Evolutionary conservation across 2,113 vertebrate species (phyloP), one percentile per base, ranked within the genome.

Genomic region (Myiopsitta monachus): DNA sequence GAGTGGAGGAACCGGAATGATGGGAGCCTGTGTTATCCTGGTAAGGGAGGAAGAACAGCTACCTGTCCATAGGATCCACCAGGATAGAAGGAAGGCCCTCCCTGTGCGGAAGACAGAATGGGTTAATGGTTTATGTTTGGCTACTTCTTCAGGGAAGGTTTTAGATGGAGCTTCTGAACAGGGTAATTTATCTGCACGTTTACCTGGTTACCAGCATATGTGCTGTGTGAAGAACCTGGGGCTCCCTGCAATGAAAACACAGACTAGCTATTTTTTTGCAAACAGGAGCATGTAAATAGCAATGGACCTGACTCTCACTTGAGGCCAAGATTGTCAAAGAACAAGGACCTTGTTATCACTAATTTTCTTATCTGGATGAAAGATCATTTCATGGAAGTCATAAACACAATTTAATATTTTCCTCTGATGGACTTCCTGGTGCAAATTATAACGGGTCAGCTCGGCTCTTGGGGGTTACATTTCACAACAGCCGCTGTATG

Each of bases 201-300:
- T 95, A 96, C 94, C 94, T 96, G 95, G 80, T 94, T 30, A 92
- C 95, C 90, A 88, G 63, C 92, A 49, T 96, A 96, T n/a, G 83
- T 79, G 87, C 39, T 92, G 90, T 95, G 0, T 89, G 95, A 39
- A 83, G 81, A 89, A 57, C 88, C 91, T 87, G 95, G 91, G 28
- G 21, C 52, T 83, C 91, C 69, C 95, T 96, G 78, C 54, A 95
- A 93, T 39, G 87, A 86, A 83, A 96, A 88, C 83, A 94, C 16
- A 91, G 13, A n/a, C 66, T 55, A 41, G 61, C 75, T 64, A 31
- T 78, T 79, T 76, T 69, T 55, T 63, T 72, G 51, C 13, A 90
- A 75, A 49, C 6, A 70, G 27, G 39, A 39, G 10, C 39, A 5
- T 39, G 39, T 39, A 11, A 39, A 39, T 11, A 39, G 10, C 39